These are phyloP conservation scores for Pemphigus obesinymphae DNA, from an alignment of 1,140 invertebrate species.

Conservation along the genomic window DNA sequence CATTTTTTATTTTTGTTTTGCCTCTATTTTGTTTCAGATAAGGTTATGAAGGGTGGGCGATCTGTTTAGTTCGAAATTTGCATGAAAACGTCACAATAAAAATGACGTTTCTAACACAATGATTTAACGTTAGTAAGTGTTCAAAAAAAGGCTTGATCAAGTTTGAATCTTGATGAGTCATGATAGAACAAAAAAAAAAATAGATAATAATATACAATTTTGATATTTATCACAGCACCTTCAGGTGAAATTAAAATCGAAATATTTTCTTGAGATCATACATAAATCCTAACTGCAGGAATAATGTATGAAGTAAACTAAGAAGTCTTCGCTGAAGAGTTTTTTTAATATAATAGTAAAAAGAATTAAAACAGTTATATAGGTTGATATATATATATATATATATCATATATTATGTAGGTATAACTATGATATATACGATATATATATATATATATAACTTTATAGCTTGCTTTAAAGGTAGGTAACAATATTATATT, in stretches of 20 bases:
- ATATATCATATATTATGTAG: too few species aligned
- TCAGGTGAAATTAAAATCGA: background rate
- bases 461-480: too few species aligned
- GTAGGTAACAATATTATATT: too few species aligned
- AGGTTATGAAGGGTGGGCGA: conserved; percentile 16
- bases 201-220: background rate
- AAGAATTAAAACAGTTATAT: too few species aligned
- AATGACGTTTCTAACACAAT: background rate
- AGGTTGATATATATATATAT: too few species aligned
- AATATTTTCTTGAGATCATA: background rate
- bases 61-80: conserved; percentile 8
- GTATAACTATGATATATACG: too few species aligned
- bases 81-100: conserved; percentile 6
- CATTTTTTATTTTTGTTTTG: background rate
- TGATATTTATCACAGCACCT: background rate
- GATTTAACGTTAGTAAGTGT: background rate
- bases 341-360: too few species aligned
- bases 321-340: too few species aligned
- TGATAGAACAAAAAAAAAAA: background rate
- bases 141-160: background rate
- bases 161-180: conserved; percentile 23
- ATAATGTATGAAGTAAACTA: too few species aligned
- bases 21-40: conserved; percentile 19
- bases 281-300: background rate
- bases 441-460: too few species aligned